These are phyloP conservation scores for Radopholus similis DNA, from an alignment of 1,140 invertebrate species.

Conservation along the genomic window DNA sequence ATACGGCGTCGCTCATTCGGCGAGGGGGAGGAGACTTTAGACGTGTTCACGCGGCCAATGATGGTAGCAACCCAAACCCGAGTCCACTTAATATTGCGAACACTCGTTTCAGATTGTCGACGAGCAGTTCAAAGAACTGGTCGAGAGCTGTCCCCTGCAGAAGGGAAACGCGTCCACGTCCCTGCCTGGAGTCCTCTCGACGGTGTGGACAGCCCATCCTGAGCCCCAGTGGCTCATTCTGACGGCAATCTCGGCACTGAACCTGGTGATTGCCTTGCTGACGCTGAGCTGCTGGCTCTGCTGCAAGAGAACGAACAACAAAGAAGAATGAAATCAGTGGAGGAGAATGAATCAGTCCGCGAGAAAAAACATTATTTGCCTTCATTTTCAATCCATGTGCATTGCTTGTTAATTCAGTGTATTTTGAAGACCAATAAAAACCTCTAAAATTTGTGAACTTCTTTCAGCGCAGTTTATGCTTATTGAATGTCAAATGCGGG, in stretches of 20 bases:
- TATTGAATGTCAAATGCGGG: too few species aligned
- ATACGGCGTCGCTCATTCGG: conserved; percentile 1
- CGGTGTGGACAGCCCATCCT: neutral
- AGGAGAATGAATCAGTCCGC: too few species aligned
- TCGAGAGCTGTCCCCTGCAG: conserved; percentile 31
- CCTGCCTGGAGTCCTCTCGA: neutral
- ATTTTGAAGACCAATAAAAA: too few species aligned
- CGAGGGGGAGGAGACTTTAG: conserved; percentile 31
- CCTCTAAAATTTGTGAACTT: too few species aligned
- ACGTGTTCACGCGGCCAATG: conserved; percentile 48
- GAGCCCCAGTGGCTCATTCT: neutral
- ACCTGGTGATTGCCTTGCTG: conserved; percentile 3
- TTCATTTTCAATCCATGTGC: too few species aligned
- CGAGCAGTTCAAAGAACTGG: conserved; percentile 42
- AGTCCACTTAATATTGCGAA: neutral
- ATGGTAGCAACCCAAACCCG: conserved; percentile 31
- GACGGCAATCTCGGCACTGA: conserved; percentile 7
- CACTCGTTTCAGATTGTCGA: conserved; percentile 27
- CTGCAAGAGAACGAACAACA: too few species aligned
- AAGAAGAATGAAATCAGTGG: too few species aligned
- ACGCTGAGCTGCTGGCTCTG: conserved; percentile 15
- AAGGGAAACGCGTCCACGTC: neutral
- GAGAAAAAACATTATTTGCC: too few species aligned
- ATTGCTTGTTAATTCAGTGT: too few species aligned
- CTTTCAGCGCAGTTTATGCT: too few species aligned